Evolutionary conservation across 2,797 vertebrate genomes (phyloP).

Genomic region (Chrysolophus pictus): DNA sequence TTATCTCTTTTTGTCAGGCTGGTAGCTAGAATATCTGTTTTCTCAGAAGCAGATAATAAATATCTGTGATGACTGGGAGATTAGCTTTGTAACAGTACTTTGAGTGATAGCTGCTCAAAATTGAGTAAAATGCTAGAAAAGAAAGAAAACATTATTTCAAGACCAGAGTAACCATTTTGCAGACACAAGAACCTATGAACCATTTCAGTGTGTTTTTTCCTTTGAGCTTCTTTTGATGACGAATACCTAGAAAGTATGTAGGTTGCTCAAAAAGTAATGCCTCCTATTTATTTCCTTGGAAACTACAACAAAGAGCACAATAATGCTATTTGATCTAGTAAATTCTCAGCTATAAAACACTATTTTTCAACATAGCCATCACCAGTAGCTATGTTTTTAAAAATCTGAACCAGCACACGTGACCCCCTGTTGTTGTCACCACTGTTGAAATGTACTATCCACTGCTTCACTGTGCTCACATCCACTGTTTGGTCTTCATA

Average conservation of each 20-base stretch:
- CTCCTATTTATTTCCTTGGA: not conserved
- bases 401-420: not conserved
- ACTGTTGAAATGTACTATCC: no score
- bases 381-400: not conserved
- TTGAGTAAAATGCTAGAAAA: not conserved
- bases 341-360: not conserved
- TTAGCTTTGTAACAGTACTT: not conserved
- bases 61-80: not conserved
- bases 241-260: not conserved
- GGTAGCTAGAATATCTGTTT: not conserved
- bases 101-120: not conserved
- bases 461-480: not conserved
- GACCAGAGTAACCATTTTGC: not conserved
- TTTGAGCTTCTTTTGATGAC: not conserved
- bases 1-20: conserved; percentile 19
- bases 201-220: not conserved
- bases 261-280: not conserved
- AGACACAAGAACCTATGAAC: not conserved
- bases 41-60: conserved; percentile 2
- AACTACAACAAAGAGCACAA: not conserved
- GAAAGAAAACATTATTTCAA: not conserved
- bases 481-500: not conserved
- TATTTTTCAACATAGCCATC: not conserved
- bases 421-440: no score
- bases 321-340: not conserved